Evolutionary conservation across 1,140 invertebrate species (phyloP), one percentile per base, ranked within the genome.

Genomic region (Lerema accius): DNA sequence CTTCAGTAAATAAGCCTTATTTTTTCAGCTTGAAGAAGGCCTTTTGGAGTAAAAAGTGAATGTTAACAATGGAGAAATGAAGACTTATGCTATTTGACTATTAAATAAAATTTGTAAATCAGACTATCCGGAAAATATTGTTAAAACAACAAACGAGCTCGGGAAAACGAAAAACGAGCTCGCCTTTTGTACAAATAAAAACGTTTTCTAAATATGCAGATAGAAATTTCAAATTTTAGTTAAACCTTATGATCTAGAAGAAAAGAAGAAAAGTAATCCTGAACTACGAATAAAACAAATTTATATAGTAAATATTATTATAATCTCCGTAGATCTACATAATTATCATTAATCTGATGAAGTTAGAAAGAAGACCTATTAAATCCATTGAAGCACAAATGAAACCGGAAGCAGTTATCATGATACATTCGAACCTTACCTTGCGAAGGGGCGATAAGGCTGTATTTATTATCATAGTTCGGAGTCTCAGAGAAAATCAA

Each of bases 401-500:
- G 42, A 37, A 48, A 59, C 42, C 15, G 28, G 39, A 23, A 37
- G 56, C 56, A 48, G 42, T 59, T 59, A 59, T 32, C 28, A 48
- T 59, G 42, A 59, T 59, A 59, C 32, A 59, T 59, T 23, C 16
- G 23, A 37, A 15, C 16, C 35, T 45, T 58, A 59, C 42, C 55
- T 59, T 59, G 43, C 56, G 17, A 35, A 60, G 45, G 32, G 26
- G 11, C 17, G 35, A 60, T 60, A 60, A 49, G 56, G 32, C 45
- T 60, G 17, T 60, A 59, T 60, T 60, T 60, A 60, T 60, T 60
- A 49, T 60, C 56, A 60, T 60, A 60, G 56, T 60, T 60, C 32
- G 48, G 46, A 60, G 45, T 58, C 40, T 17, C 7, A 35, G 55
- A 49, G 45, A 60, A 60, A 60, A 49, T 60, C 56, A 49, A 60